Evolutionary conservation across 1,140 invertebrate species (phyloP).

Genomic region (Cherax quadricarinatus): DNA sequence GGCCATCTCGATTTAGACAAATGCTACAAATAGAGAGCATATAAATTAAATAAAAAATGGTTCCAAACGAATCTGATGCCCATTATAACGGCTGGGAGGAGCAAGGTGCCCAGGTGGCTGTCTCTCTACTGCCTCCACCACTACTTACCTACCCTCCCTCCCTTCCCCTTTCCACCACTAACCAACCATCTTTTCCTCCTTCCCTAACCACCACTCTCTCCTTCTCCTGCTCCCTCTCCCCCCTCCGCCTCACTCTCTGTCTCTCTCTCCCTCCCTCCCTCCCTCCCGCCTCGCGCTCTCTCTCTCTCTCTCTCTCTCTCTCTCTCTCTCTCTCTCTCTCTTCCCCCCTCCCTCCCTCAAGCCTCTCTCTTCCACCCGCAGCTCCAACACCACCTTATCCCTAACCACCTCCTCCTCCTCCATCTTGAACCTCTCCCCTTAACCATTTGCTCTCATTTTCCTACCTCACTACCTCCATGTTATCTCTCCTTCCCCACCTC

Average conservation of each 20-base stretch:
- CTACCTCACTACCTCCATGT: not conserved
- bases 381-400: not conserved
- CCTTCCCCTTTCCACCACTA: no score
- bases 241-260: no score
- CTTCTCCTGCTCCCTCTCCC: not conserved
- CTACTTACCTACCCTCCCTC: not conserved
- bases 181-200: not conserved
- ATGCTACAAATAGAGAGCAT: conserved; percentile 35
- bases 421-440: not conserved
- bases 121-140: not conserved
- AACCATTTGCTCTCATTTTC: not conserved
- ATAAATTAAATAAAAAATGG: not conserved
- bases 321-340: not conserved
- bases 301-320: not conserved
- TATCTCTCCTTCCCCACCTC: not conserved
- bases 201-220: no score
- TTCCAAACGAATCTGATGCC: conserved; percentile 44
- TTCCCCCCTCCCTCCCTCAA: not conserved
- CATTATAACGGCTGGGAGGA: conserved; percentile 20
- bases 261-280: not conserved
- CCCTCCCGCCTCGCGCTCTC: not conserved
- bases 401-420: not conserved
- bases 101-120: conserved; percentile 26
- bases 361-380: not conserved
- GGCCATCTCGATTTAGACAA: conserved; percentile 32